A percentile compares a stretch with the other conserved stretches of the same genome.
phyloP scores from a whole-genome alignment of 2,888 invertebrate species.

The Nasonia oneida region DNA sequence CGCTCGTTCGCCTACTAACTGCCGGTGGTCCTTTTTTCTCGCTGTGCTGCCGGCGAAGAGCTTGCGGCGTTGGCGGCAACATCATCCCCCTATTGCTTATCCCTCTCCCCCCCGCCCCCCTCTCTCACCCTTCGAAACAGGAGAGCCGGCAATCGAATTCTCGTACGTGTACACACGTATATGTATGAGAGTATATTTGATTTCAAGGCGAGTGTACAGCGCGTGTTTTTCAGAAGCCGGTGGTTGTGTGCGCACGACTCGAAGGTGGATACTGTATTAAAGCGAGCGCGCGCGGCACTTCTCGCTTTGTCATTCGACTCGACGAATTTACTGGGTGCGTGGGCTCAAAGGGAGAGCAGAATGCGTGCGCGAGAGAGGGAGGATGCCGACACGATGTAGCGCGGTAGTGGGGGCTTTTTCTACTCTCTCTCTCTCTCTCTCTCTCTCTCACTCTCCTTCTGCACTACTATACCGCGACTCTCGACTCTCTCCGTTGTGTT shows the following conservation, averaged over 20 bases:
- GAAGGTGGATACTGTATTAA: conserved; percentile 39
- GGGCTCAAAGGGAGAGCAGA: conserved; percentile 39
- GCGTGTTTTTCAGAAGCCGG: conserved; percentile 6
- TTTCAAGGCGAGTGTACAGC: not conserved
- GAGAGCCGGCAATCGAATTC: conserved; percentile 25
- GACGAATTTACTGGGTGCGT: conserved; percentile 27
- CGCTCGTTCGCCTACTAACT: conserved; percentile 52
- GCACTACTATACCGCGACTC: not conserved
- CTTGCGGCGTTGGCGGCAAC: conserved; percentile 4
- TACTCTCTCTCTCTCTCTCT: conserved; percentile 7
- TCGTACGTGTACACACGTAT: not conserved
- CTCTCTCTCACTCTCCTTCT: conserved; percentile 30
- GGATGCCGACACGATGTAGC: not conserved
- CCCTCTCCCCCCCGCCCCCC: not conserved
- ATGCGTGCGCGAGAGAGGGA: not conserved
- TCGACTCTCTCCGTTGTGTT: conserved; percentile 24
- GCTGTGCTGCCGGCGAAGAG: not conserved
- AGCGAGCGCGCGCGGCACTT: not conserved
- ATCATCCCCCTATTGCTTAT: conserved; percentile 23
- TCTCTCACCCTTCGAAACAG: conserved; percentile 23
- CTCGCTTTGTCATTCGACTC: conserved; percentile 57
- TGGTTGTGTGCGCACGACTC: conserved; percentile 5
- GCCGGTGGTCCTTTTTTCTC: conserved; percentile 43
- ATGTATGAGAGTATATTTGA: not conserved
- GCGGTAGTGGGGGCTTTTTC: conserved; percentile 33